Conservation (phyloP, 2,797 vertebrate species). For the Malurus leucopterus region DNA sequence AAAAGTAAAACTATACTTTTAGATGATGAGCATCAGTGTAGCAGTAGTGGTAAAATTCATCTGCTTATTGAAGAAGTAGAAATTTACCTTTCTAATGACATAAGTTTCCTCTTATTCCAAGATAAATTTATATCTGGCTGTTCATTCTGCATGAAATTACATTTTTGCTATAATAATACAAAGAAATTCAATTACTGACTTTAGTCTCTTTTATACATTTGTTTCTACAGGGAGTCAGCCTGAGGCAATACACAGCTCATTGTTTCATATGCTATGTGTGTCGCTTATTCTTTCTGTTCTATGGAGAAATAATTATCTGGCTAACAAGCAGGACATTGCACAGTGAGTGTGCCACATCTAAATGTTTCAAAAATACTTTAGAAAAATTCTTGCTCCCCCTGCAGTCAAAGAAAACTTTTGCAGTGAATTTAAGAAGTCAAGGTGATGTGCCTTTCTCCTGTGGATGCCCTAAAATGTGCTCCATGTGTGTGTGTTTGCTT, state of each 20-base stretch:
- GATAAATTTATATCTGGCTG: not conserved
- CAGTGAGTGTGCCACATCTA: not conserved
- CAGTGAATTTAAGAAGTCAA: not conserved
- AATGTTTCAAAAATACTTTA: not conserved
- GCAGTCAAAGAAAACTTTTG: conserved; percentile 3
- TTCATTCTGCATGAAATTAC: not conserved
- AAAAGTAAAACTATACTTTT: not conserved
- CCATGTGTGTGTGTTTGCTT: not conserved
- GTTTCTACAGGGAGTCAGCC: not conserved
- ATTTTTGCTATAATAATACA: not conserved
- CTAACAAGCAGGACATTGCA: not conserved
- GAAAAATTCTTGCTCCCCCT: conserved; percentile 41
- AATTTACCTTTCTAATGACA: not conserved
- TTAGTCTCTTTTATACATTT: not conserved
- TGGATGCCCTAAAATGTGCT: not conserved
- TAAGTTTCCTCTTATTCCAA: not conserved
- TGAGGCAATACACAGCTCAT: not conserved
- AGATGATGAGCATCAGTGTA: not conserved
- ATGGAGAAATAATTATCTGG: not conserved
- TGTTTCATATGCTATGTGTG: not conserved
- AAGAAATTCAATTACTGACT: not conserved
- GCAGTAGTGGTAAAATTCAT: not conserved
- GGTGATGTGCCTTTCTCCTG: not conserved
- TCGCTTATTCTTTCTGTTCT: not conserved
- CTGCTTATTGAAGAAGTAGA: not conserved